Percentiles rank a stretch among this genome's conserved stretches.
phyloP scores from a whole-genome alignment of 2,113 vertebrate genomes.

The Amblyopsis rosae region DNA sequence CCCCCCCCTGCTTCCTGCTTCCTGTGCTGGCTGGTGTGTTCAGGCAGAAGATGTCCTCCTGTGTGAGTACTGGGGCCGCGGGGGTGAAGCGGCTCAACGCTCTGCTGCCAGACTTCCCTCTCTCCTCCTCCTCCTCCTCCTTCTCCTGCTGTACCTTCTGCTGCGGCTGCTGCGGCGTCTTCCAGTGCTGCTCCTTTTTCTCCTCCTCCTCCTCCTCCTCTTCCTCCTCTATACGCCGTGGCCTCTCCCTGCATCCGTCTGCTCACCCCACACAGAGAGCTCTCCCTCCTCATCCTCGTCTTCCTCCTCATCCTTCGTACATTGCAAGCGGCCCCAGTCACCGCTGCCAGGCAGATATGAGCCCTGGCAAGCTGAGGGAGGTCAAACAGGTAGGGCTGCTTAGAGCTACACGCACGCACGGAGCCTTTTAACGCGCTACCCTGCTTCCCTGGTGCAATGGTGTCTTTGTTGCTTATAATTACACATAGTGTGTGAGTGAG shows the following conservation, averaged over 20 bases:
- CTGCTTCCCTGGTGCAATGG: background rate
- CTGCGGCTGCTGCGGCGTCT: slow-evolving; percentile 60
- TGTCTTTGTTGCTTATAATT: background rate
- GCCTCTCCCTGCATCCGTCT: slow-evolving; percentile 23
- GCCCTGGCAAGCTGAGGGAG: slow-evolving; percentile 81
- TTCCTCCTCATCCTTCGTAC: slow-evolving; percentile 59
- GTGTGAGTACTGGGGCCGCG: slow-evolving; percentile 36
- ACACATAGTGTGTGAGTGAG: no score
- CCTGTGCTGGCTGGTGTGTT: slow-evolving; percentile 9
- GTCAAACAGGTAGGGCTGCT: slow-evolving; percentile 84
- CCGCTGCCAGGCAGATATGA: slow-evolving; percentile 81
- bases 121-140: slow-evolving; percentile 41
- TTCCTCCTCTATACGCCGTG: slow-evolving; percentile 55
- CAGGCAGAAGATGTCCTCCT: slow-evolving; percentile 50
- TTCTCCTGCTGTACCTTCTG: slow-evolving; percentile 51
- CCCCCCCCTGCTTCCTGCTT: background rate
- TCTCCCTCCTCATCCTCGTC: slow-evolving; percentile 61
- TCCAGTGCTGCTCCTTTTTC: slow-evolving; percentile 76
- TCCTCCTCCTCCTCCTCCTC: slow-evolving; percentile 59
- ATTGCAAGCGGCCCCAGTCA: slow-evolving; percentile 87
- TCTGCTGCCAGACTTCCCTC: slow-evolving; percentile 20
- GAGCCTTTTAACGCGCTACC: background rate
- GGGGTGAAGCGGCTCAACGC: slow-evolving; percentile 30
- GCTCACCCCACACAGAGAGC: no score
- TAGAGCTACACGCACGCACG: background rate